These are phyloP conservation scores for Notarius lentiginosus DNA, from an alignment of 2,113 vertebrate genomes.

Conservation along the genomic window DNA sequence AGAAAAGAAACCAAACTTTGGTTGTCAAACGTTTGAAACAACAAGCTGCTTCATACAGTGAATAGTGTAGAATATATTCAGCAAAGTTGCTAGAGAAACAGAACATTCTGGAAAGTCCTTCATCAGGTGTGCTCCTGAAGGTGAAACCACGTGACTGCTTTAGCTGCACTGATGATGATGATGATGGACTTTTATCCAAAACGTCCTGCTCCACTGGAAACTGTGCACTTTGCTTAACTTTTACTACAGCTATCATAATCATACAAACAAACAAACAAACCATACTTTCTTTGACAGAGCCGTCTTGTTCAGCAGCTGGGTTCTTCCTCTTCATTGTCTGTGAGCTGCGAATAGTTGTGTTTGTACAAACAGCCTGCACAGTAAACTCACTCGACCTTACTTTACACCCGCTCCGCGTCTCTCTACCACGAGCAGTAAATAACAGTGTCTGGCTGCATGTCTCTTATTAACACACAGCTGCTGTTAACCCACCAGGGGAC, in stretches of 20 bases:
- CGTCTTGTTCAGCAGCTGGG: neutral
- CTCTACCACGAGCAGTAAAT: neutral
- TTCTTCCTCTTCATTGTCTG: constrained; percentile 12
- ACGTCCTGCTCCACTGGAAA: neutral
- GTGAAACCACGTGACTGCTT: neutral
- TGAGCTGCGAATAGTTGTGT: neutral
- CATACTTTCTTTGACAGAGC: neutral
- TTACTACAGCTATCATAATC: neutral
- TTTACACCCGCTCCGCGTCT: neutral
- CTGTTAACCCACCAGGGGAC: neutral
- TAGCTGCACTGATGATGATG: neutral
- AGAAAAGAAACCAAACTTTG: neutral
- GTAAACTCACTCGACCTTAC: neutral
- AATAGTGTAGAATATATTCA: neutral
- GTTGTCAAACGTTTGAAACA: neutral
- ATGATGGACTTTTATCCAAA: neutral
- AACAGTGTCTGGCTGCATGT: neutral
- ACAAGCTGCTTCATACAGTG: neutral
- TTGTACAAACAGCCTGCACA: neutral
- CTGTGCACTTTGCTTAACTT: neutral
- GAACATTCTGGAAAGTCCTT: neutral
- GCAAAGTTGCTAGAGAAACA: neutral
- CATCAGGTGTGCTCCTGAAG: neutral
- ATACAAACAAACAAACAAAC: neutral
- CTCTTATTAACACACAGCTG: neutral